phyloP scores from a whole-genome alignment of 2,888 invertebrate species.

The Hedychridium roseum region DNA sequence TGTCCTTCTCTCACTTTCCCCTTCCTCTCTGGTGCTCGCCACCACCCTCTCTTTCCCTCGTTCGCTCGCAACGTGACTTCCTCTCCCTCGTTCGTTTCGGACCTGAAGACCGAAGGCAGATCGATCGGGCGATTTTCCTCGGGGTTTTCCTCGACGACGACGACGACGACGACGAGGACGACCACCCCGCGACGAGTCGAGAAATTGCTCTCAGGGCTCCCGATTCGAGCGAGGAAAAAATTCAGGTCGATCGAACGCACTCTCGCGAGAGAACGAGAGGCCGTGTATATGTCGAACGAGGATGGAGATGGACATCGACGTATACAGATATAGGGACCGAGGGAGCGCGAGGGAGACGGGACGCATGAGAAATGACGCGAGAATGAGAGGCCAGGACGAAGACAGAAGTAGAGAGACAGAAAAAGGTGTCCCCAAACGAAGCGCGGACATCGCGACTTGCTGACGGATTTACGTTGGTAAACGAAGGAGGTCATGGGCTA shows the following conservation, averaged over 20 bases:
- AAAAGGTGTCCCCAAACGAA: constrained; percentile 36
- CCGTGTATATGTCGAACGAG: constrained; percentile 5
- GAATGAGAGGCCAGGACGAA: neutral
- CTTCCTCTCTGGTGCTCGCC: neutral
- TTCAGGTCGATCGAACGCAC: constrained; percentile 48
- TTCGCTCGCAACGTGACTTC: constrained; percentile 13
- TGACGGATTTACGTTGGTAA: constrained; percentile 42
- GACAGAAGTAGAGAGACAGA: constrained; percentile 2
- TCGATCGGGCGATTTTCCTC: constrained; percentile 63
- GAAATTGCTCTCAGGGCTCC: constrained; percentile 51
- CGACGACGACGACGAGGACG: constrained; percentile 40
- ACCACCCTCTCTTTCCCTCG: constrained; percentile 1
- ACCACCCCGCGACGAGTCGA: constrained; percentile 58
- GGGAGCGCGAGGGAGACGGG: constrained; percentile 11
- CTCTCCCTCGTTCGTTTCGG: constrained; percentile 52
- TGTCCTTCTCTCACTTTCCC: constrained; percentile 1
- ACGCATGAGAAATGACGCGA: constrained; percentile 6
- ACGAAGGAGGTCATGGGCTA: constrained; percentile 44
- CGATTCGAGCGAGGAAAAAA: constrained; percentile 46
- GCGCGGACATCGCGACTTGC: constrained; percentile 43
- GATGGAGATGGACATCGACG: neutral
- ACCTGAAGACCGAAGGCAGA: constrained; percentile 62
- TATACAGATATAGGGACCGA: constrained; percentile 7
- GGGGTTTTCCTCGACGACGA: constrained; percentile 58
- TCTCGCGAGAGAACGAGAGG: constrained; percentile 37